Conservation (phyloP, 2,888 invertebrate species). For the Polyploca ridens region DNA sequence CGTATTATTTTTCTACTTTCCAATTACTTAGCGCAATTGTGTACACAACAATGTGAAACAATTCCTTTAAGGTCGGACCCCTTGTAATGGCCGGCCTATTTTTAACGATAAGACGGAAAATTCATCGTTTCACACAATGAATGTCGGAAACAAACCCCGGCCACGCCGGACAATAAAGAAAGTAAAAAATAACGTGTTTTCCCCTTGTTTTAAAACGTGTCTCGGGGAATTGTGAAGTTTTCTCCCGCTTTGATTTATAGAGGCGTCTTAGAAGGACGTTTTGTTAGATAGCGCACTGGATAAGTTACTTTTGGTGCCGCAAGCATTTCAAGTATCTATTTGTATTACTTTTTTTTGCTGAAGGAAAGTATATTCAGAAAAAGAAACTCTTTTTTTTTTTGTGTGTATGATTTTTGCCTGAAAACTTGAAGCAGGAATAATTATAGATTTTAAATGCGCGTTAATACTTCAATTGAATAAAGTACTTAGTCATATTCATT, state of each 20-base stretch:
- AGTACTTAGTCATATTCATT: too few species aligned
- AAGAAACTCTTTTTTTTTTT: not conserved
- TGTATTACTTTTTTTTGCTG: not conserved
- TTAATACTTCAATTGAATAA: too few species aligned
- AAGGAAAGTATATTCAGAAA: not conserved
- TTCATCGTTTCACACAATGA: constrained; percentile 38
- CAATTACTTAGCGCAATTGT: constrained; percentile 8
- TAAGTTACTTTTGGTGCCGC: not conserved
- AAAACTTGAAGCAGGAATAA: too few species aligned
- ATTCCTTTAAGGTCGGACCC: not conserved
- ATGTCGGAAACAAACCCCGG: constrained; percentile 33
- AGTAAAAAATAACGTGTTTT: constrained; percentile 38
- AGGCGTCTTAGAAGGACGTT: constrained; percentile 12
- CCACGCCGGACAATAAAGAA: constrained; percentile 31
- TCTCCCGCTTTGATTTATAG: constrained; percentile 28
- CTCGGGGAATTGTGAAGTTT: constrained; percentile 27
- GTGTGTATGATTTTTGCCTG: too few species aligned
- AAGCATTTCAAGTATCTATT: not conserved
- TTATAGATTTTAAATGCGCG: too few species aligned
- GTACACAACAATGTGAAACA: constrained; percentile 1
- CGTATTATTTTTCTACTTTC: not conserved
- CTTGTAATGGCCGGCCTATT: constrained; percentile 14
- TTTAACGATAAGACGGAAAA: constrained; percentile 25
- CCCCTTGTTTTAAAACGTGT: constrained; percentile 39
- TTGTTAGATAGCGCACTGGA: not conserved